phyloP scores from a whole-genome alignment of 2,113 vertebrate genomes.

The Poeciliopsis retropinna region DNA sequence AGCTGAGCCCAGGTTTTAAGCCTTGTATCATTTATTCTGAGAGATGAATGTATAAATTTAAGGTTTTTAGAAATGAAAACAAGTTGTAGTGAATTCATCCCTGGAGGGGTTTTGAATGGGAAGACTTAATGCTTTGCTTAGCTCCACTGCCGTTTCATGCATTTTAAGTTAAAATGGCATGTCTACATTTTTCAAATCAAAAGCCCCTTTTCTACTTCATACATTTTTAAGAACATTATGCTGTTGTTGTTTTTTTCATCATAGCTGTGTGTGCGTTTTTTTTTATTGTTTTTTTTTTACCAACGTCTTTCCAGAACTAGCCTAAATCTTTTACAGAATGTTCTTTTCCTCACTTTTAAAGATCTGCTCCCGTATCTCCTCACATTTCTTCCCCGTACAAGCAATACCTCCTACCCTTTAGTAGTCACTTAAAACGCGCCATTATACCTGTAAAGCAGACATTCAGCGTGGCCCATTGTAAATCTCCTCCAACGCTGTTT shows the following conservation, averaged over 20 bases:
- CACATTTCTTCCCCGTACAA: neutral
- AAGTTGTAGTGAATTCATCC: neutral
- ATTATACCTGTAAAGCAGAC: constrained; percentile 34
- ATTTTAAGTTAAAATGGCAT: constrained; percentile 8
- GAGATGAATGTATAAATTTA: constrained; percentile 25
- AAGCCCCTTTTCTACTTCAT: neutral
- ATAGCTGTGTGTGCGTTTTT: neutral
- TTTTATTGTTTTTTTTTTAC: neutral
- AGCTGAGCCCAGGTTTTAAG: constrained; percentile 44
- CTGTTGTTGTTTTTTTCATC: neutral
- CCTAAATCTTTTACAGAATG: neutral
- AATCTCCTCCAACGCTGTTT: constrained; percentile 36
- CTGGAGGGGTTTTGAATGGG: neutral
- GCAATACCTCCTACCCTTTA: neutral
- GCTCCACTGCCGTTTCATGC: neutral
- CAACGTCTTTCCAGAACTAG: neutral
- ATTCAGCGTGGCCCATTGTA: constrained; percentile 11
- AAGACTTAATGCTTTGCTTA: neutral
- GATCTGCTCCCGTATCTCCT: neutral
- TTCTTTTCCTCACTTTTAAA: neutral
- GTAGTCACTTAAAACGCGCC: neutral
- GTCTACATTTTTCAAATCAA: neutral
- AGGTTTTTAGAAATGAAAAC: constrained; percentile 22
- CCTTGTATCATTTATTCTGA: constrained; percentile 28
- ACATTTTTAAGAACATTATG: constrained; percentile 1